phyloP scores from a whole-genome alignment of 2,113 vertebrate species.

The Dipodomys stephensi region DNA sequence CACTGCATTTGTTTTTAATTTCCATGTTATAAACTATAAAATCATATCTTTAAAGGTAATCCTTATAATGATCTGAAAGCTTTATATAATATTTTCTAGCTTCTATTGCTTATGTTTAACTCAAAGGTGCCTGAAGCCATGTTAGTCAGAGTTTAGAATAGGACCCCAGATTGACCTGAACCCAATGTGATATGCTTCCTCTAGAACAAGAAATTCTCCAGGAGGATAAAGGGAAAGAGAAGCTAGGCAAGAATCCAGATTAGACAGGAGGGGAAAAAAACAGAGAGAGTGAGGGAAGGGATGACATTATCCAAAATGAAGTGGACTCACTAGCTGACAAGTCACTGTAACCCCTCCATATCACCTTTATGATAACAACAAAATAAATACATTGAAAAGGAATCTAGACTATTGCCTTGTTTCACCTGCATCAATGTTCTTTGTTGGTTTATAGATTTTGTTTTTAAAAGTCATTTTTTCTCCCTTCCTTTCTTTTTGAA shows the following conservation, averaged over 20 bases:
- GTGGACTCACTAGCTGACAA: too few species aligned
- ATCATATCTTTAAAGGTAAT: not conserved
- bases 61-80: not conserved
- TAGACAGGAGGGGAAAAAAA: too few species aligned
- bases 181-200: not conserved
- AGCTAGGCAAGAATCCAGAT: too few species aligned
- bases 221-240: too few species aligned
- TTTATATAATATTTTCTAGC: not conserved
- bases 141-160: not conserved
- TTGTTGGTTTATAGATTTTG: not conserved
- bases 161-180: not conserved
- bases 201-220: not conserved
- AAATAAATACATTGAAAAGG: not conserved
- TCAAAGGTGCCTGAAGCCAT: not conserved
- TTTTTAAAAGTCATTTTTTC: not conserved
- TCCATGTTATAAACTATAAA: not conserved
- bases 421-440: not conserved
- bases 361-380: not conserved
- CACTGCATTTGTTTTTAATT: not conserved
- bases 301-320: too few species aligned
- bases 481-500: not conserved
- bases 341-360: too few species aligned
- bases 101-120: not conserved
- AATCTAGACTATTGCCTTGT: not conserved
- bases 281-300: too few species aligned